These are phyloP conservation scores for Apodemus sylvaticus DNA, from an alignment of 2,113 vertebrate species.

Conservation along the genomic window DNA sequence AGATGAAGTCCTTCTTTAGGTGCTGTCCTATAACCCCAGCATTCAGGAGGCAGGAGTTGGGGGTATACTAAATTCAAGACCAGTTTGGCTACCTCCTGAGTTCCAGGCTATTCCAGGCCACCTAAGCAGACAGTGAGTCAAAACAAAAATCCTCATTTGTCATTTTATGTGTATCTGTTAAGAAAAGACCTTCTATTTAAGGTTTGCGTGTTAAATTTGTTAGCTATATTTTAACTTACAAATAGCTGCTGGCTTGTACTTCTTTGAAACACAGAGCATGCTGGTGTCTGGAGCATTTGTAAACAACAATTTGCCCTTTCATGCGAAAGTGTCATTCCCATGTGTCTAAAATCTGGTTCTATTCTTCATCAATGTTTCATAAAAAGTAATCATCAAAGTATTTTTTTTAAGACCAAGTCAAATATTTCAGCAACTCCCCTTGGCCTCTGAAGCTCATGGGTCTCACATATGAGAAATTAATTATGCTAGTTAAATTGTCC, in stretches of 20 bases:
- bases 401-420: background rate
- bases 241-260: background rate
- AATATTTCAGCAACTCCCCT: background rate
- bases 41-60: background rate
- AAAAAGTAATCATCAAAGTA: background rate
- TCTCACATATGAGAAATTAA: background rate
- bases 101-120: background rate
- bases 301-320: slow-evolving; percentile 45
- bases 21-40: background rate
- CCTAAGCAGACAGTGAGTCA: background rate
- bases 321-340: background rate
- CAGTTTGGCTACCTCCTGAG: background rate
- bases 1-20: slow-evolving; percentile 42
- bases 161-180: slow-evolving; percentile 44
- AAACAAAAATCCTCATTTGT: background rate
- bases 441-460: background rate
- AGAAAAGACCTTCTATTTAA: slow-evolving; percentile 17
- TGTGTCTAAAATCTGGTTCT: background rate
- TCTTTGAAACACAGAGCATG: slow-evolving; percentile 33
- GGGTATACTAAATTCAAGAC: background rate
- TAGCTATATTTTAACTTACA: background rate
- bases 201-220: background rate
- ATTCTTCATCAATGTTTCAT: background rate
- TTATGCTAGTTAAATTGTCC: background rate
- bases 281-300: background rate